phyloP scores from a whole-genome alignment of 2,888 invertebrate species.

The Teleiodes luculella region DNA sequence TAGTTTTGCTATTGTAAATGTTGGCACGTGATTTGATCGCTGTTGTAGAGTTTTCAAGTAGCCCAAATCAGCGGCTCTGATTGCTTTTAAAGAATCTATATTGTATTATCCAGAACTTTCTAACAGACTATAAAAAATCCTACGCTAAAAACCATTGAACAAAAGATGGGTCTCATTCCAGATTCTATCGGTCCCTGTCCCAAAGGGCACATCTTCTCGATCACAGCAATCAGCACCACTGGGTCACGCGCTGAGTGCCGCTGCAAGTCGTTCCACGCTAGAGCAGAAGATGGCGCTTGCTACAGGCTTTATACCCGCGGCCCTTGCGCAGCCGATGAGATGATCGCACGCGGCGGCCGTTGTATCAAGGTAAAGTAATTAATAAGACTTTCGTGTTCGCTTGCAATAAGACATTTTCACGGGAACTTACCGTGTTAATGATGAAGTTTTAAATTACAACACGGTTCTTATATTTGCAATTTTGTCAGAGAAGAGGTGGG shows the following conservation, averaged over 20 bases:
- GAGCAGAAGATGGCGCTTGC: constrained; percentile 80
- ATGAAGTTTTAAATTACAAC: no score
- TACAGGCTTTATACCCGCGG: constrained; percentile 89
- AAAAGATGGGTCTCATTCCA: constrained; percentile 51
- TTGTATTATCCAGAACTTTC: no score
- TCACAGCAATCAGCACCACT: constrained; percentile 64
- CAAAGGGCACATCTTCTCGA: constrained; percentile 83
- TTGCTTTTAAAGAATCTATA: no score
- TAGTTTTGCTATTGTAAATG: no score
- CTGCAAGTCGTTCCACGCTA: constrained; percentile 83
- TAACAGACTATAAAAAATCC: no score
- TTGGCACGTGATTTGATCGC: no score
- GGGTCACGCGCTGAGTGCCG: constrained; percentile 79
- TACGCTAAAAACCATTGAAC: no score
- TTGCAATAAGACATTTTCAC: neutral
- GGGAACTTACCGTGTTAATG: neutral
- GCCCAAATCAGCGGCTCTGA: no score
- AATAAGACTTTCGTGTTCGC: neutral
- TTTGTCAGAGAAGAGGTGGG: no score
- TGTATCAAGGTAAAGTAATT: constrained; percentile 75
- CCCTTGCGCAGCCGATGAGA: constrained; percentile 84
- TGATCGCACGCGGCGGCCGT: constrained; percentile 82
- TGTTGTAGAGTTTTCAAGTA: no score
- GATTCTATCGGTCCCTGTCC: constrained; percentile 87
- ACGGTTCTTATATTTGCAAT: no score